phyloP scores from a whole-genome alignment of 2,113 vertebrate genomes.

The Candoia aspera region DNA sequence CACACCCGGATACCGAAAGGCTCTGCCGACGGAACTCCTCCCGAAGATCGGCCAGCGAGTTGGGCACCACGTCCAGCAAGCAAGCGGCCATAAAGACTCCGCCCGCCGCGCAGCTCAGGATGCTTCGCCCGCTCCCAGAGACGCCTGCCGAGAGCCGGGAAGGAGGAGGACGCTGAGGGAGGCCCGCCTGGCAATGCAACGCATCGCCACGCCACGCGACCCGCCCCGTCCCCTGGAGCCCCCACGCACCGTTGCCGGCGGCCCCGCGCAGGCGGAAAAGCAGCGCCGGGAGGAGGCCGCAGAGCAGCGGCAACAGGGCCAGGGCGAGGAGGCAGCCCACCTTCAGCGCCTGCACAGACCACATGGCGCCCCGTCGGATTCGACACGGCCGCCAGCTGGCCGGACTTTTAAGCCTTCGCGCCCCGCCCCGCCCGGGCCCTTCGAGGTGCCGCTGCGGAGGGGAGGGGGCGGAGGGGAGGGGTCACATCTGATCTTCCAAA shows the following conservation, averaged over 20 bases:
- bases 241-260: slow-evolving; percentile 70
- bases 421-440: background rate
- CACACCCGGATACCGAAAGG: background rate
- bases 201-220: background rate
- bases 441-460: background rate
- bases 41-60: slow-evolving; percentile 79
- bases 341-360: slow-evolving; percentile 76
- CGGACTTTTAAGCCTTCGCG: background rate
- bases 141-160: slow-evolving; percentile 52
- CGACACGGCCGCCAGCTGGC: background rate
- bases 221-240: background rate
- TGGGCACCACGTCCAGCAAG: slow-evolving; percentile 84
- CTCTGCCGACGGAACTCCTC: slow-evolving; percentile 56
- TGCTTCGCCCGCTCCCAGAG: slow-evolving; percentile 70
- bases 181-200: no score
- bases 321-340: slow-evolving; percentile 74
- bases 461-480: background rate
- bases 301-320: slow-evolving; percentile 73
- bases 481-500: background rate
- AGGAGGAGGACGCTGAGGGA: no score
- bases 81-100: slow-evolving; percentile 84
- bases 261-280: slow-evolving; percentile 73
- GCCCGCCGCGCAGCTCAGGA: slow-evolving; percentile 83
- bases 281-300: slow-evolving; percentile 76
- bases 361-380: slow-evolving; percentile 42